phyloP scores from a whole-genome alignment of 2,113 vertebrate species.

The Electrona antarctica region DNA sequence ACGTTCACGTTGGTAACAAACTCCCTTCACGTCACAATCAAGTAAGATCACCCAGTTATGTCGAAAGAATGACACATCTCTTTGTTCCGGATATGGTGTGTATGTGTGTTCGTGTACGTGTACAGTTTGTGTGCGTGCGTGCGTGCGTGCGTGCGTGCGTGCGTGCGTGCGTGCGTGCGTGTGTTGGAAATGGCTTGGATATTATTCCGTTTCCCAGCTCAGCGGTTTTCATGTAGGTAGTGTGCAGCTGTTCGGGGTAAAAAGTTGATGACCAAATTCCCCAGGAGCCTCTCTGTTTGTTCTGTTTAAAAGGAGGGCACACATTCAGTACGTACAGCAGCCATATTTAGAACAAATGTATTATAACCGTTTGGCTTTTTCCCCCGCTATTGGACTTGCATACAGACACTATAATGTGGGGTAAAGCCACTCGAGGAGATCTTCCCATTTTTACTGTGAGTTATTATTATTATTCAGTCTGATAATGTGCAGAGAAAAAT shows the following conservation, averaged over 20 bases:
- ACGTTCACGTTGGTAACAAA: conserved; percentile 28
- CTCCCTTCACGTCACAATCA: conserved; percentile 14
- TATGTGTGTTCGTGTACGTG: not conserved
- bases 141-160: not conserved
- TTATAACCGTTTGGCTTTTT: too few relatives aligned
- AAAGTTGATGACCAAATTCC: conserved; percentile 54
- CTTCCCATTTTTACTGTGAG: not conserved
- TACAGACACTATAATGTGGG: not conserved
- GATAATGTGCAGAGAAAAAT: not conserved
- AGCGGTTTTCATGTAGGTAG: conserved; percentile 41
- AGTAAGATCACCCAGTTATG: conserved; percentile 52
- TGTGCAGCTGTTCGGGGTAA: conserved; percentile 60
- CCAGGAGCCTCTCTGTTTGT: conserved; percentile 61
- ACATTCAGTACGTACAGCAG: too few relatives aligned
- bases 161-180: not conserved
- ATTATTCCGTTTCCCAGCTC: conserved; percentile 20
- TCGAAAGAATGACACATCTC: conserved; percentile 21
- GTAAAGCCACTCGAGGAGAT: not conserved
- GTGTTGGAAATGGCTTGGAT: not conserved
- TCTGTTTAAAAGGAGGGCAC: conserved; percentile 38
- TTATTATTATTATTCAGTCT: not conserved
- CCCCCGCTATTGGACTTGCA: too few relatives aligned
- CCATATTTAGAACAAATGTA: too few relatives aligned
- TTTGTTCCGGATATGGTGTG: conserved; percentile 16
- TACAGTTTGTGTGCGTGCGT: not conserved